phyloP scores from a whole-genome alignment of 2,113 vertebrate genomes.

The Muntiacus reevesi region DNA sequence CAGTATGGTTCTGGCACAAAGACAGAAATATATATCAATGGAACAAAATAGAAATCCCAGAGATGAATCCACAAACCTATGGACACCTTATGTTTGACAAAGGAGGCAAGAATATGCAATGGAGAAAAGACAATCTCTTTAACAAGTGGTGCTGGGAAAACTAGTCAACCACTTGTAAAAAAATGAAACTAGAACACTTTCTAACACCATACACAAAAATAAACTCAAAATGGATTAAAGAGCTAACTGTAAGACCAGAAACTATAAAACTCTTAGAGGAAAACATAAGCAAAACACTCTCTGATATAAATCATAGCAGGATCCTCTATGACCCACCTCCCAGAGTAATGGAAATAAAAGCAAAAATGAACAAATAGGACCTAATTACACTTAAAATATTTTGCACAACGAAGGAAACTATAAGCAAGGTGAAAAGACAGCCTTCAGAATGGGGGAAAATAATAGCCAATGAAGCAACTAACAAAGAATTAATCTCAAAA shows the following conservation, averaged over 20 bases:
- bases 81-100: background rate
- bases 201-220: too few relatives aligned
- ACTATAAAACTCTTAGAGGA: background rate
- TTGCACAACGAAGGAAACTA: too few relatives aligned
- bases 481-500: background rate
- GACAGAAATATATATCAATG: background rate
- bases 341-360: background rate
- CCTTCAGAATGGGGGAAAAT: background rate
- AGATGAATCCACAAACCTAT: background rate
- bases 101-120: background rate
- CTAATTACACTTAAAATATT: background rate
- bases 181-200: too few relatives aligned
- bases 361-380: background rate
- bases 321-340: background rate
- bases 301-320: background rate
- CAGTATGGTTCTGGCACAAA: background rate
- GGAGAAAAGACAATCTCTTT: background rate
- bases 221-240: background rate
- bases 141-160: background rate
- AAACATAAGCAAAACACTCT: background rate
- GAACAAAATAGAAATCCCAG: background rate
- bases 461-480: background rate
- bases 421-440: background rate
- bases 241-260: background rate
- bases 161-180: too few relatives aligned